Percentiles rank a stretch among this genome's conserved stretches.
Evolutionary conservation across 2,888 invertebrate species (phyloP).

Genomic region (Cancer borealis): DNA sequence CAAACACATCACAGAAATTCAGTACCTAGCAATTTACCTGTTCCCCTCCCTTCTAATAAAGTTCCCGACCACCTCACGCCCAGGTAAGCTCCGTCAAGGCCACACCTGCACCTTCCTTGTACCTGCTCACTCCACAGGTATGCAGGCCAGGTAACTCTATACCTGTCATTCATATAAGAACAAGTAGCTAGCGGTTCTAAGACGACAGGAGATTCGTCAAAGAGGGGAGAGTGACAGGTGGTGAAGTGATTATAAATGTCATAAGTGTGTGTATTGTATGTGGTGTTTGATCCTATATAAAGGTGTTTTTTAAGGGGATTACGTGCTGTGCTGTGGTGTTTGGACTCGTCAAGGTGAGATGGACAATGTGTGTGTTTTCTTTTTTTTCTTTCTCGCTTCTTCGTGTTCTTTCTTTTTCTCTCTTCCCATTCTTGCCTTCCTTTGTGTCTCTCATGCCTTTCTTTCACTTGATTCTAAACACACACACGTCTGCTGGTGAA

Average conservation of each 20-base stretch:
- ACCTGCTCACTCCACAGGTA: neutral
- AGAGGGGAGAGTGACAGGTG: neutral
- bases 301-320: neutral
- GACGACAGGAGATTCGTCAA: neutral
- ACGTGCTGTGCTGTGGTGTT: neutral
- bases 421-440: neutral
- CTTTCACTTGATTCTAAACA: neutral
- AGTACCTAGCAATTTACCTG: conserved; percentile 1
- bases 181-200: neutral
- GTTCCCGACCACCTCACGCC: neutral
- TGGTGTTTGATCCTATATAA: no score
- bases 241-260: neutral
- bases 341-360: neutral
- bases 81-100: neutral
- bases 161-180: conserved; percentile 14
- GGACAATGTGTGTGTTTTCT: neutral
- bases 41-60: neutral
- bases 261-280: neutral
- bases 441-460: neutral
- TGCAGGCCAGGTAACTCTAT: neutral
- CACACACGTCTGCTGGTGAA: neutral
- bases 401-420: neutral
- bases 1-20: neutral
- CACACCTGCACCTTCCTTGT: neutral
- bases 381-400: neutral